Conservation (phyloP, 2,888 invertebrate genomes). For the Xestia ashworthii region DNA sequence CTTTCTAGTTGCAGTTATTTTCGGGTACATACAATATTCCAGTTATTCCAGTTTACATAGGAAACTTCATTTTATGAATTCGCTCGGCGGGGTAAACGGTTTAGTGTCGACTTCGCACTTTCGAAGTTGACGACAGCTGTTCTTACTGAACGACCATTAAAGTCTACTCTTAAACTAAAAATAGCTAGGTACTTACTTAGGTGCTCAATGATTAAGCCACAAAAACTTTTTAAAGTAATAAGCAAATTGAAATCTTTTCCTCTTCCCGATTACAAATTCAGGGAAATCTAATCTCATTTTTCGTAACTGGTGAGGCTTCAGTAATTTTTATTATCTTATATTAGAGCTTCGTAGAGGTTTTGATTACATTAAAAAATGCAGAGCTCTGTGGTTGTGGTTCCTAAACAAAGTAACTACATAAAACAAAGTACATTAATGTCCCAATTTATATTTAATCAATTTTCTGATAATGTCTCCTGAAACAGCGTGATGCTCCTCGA, state of each 20-base stretch:
- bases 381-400: neutral
- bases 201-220: conserved; percentile 60
- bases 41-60: conserved; percentile 65
- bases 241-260: conserved; percentile 24
- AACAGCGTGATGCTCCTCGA: conserved; percentile 41
- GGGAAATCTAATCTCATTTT: conserved; percentile 27
- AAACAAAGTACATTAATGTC: neutral
- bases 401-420: too few species aligned
- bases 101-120: conserved; percentile 70
- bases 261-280: conserved; percentile 24
- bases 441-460: neutral
- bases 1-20: conserved; percentile 18
- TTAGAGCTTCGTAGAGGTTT: neutral
- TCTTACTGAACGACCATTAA: conserved; percentile 73
- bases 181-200: conserved; percentile 58
- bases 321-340: conserved; percentile 5
- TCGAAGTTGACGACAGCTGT: conserved; percentile 77
- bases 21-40: conserved; percentile 55
- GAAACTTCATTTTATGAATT: conserved; percentile 76
- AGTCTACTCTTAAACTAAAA: conserved; percentile 73
- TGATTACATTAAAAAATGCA: conserved; percentile 12
- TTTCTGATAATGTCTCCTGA: conserved; percentile 15
- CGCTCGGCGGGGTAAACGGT: conserved; percentile 64
- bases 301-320: conserved; percentile 24
- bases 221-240: conserved; percentile 23